Base-by-base conservation (phyloP, 2,797 vertebrate genomes). In the Liasis olivaceus region DNA sequence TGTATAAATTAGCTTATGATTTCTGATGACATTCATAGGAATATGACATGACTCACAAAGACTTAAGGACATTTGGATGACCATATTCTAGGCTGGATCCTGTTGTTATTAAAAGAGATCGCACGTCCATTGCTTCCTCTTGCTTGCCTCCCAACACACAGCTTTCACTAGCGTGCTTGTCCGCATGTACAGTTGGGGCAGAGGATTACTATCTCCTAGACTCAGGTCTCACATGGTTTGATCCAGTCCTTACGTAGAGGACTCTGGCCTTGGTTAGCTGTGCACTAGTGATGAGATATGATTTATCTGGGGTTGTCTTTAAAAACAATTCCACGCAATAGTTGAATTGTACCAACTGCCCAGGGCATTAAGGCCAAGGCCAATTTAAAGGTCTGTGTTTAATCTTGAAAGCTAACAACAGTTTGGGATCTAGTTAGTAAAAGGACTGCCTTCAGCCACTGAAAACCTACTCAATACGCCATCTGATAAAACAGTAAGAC, bases 1-100 rank as follows among this genome's bases (percentile, higher is more conserved):
- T 31, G 20, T 17, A 86, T 20, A n/a, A 17, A 86, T 58, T n/a
- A 72, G n/a, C n/a, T n/a, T 72, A 58, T 86, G 54, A 86, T n/a
- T 94, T 92, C 90, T 26, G 69, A 89, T 92, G 93, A 89, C 95
- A 91, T 87, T 28, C 94, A 92, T 92, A 94, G 5, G 36, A 94
- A 94, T 97, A 96, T 93, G 92, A 95, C 96, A 94, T 59, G 81
- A 97, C 95, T n/a, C 14, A 85, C 72, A 86, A 93, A 96, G 77
- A 91, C 4, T 0, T 11, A 22, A 62, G 81, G 31, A 63, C 59
- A 36, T 94, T 85, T 92, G 89, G 58, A 93, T 88, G 77, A 91
- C 90, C 94, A 94, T 87, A 95, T 90, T 47, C 28, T 69, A 14
- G 14, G 28, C 28, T 69, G 28, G n/a, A 28, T n/a, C 28, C 64